phyloP scores from a whole-genome alignment of 2,797 vertebrate species.

The Microhierax caerulescens region DNA sequence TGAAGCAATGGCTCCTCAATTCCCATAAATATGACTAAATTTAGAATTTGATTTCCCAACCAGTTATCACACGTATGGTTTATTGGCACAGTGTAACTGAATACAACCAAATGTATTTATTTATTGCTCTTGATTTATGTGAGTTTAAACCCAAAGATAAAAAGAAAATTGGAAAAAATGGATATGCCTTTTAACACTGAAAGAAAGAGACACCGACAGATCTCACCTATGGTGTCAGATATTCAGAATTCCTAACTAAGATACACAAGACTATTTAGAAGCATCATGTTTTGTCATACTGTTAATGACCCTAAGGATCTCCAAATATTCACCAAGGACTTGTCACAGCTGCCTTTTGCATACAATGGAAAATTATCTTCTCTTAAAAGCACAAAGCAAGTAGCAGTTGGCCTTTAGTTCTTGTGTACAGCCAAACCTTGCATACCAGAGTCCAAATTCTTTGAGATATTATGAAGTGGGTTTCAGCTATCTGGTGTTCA shows the following conservation, averaged over 20 bases:
- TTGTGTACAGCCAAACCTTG: not conserved
- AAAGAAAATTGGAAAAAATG: not conserved
- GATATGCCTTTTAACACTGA: not conserved
- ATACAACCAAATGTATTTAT: not conserved
- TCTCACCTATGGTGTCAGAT: not conserved
- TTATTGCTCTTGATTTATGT: not conserved
- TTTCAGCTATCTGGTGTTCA: not conserved
- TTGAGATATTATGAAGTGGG: not conserved
- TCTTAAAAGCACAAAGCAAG: not conserved
- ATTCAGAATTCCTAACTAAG: not conserved
- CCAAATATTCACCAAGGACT: not conserved
- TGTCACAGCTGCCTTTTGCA: not conserved
- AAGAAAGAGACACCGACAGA: not conserved
- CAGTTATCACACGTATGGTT: not conserved
- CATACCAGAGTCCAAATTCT: not conserved
- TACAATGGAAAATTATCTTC: not conserved
- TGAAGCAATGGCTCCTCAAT: not conserved
- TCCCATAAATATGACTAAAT: conserved; percentile 20
- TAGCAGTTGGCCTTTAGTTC: not conserved
- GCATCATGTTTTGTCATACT: not conserved
- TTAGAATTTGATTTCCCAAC: conserved; percentile 33
- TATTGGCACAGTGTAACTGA: not conserved
- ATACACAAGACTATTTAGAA: not conserved
- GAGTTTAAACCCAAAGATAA: not conserved
- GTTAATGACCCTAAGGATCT: not conserved